Evolutionary conservation across 2,888 invertebrate species (phyloP), one percentile per base, ranked within the genome.

Genomic region (Volucella inflata): DNA sequence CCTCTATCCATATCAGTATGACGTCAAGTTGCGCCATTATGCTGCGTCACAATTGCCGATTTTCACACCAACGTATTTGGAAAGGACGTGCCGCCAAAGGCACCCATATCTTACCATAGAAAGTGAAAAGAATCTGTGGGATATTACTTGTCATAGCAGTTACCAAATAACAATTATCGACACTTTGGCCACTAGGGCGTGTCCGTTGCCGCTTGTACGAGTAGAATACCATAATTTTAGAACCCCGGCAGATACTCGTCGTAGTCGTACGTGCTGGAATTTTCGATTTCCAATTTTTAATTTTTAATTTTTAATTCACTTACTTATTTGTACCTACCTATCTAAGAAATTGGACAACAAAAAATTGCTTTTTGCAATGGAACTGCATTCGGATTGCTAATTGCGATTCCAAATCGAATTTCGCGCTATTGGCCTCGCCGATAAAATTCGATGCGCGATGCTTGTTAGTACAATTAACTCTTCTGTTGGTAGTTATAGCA

Each of bases 341-440:
- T 36, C 51, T 50, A 67, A 36, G 48, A 53, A 74, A 55, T 38
- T 40, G 38, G 53, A 44, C 46, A 21, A 51, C n/a, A 55, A 50
- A 44, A 44, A 30, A 72, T 65, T 42, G 48, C 36, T 59, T 51
- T 83, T 75, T 75, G 59, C 68, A 75, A 30, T 84, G 70, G 17
- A 85, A 76, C 72, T 85, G 85, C 81, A 80, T 81, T 81, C 70
- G 64, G 40, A 78, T 65, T 62, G 64, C 53, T 84, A 84, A 79
- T 84, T 85, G 76, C 81, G 85, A 85, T 84, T 79, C 71, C 64
- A n/a, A 84, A 75, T 84, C 48, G 42, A 79, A 75, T 84, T 79
- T 79, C 48, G 79, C 70, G 68, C 59, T 59, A 60, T 64, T 79
- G 53, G 74, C 57, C 62, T 44, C 59, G 75, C 62, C 76, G 85